phyloP scores from a whole-genome alignment of 2,888 invertebrate species.

The Tipula helvola region DNA sequence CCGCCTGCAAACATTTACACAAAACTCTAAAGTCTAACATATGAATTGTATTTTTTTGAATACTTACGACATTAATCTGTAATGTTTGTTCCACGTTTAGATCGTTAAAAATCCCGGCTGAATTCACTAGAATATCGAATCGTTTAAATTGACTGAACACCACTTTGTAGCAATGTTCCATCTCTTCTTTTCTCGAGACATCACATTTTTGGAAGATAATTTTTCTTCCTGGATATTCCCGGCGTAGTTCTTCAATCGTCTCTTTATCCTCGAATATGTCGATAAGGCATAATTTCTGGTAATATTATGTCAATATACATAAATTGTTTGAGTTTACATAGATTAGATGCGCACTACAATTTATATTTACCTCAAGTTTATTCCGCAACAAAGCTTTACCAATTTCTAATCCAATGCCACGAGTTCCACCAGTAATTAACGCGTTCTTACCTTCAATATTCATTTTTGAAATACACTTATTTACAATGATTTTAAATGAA shows the following conservation, averaged over 20 bases:
- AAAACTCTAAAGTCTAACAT: too few species aligned
- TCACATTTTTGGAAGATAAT: constrained; percentile 31
- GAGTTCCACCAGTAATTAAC: constrained; percentile 33
- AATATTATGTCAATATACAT: constrained; percentile 14
- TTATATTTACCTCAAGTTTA: constrained; percentile 28
- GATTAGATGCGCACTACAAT: constrained; percentile 28
- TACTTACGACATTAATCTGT: constrained; percentile 38
- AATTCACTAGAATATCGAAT: constrained; percentile 31
- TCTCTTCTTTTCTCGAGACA: constrained; percentile 29
- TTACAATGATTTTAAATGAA: constrained; percentile 18
- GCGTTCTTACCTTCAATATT: constrained; percentile 26
- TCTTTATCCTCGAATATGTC: constrained; percentile 24
- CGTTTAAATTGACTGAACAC: constrained; percentile 29
- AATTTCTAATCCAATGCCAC: constrained; percentile 33
- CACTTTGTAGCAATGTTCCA: constrained; percentile 31
- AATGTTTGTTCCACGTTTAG: constrained; percentile 28
- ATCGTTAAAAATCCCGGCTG: constrained; percentile 34
- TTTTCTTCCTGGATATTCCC: constrained; percentile 28
- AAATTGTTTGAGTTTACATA: constrained; percentile 29
- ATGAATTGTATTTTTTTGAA: not conserved
- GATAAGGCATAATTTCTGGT: constrained; percentile 23
- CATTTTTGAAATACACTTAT: not conserved
- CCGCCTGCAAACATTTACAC: constrained; percentile 23
- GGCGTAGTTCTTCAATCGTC: constrained; percentile 12
- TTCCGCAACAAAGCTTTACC: constrained; percentile 30